Evolutionary conservation across 2,113 vertebrate species (phyloP).

Genomic region (Apaloderma vittatum): DNA sequence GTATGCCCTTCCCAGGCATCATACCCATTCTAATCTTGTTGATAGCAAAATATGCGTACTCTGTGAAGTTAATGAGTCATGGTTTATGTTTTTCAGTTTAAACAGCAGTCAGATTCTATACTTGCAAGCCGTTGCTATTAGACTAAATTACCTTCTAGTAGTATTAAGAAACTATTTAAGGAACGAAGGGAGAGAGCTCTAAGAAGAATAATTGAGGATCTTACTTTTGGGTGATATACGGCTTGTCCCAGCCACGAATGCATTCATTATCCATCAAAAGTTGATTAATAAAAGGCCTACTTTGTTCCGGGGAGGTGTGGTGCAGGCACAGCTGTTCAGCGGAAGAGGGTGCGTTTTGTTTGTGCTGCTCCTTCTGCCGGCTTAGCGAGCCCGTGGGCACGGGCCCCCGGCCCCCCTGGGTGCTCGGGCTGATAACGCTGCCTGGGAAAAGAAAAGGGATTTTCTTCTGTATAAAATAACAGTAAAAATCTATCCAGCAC

Average conservation of each 20-base stretch:
- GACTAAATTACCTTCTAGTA: neutral
- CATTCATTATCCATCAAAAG: neutral
- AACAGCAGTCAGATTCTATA: neutral
- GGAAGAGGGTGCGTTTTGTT: neutral
- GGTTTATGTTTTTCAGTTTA: constrained; percentile 21
- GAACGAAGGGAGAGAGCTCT: neutral
- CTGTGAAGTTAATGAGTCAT: neutral
- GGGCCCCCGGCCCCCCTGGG: fast-evolving
- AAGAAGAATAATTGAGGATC: neutral
- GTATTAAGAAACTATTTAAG: neutral
- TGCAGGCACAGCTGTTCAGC: neutral
- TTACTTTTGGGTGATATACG: neutral
- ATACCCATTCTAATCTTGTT: neutral
- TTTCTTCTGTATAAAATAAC: neutral
- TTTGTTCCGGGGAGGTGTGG: neutral
- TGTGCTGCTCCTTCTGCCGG: neutral
- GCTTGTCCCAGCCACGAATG: neutral
- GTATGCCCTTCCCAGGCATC: neutral
- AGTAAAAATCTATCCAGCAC: neutral
- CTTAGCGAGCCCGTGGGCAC: fast-evolving
- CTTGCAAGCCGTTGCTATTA: neutral
- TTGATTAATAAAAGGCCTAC: neutral
- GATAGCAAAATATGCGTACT: neutral
- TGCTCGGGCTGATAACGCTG: neutral
- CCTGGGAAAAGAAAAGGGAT: neutral